Conservation (phyloP, 2,113 vertebrate species). For the Cynocephalus volans region DNA sequence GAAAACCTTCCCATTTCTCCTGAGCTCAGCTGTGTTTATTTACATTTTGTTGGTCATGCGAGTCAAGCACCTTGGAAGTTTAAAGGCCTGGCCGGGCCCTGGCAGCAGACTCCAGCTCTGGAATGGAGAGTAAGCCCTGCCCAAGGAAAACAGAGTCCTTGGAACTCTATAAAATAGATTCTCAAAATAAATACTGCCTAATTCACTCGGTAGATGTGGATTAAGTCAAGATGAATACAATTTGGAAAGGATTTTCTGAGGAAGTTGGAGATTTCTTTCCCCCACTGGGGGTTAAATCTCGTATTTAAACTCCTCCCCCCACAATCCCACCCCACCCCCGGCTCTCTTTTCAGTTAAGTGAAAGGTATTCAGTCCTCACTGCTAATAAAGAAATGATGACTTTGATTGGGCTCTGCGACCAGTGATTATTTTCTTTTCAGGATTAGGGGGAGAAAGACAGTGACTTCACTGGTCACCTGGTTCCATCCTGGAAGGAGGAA, state of each 20-base stretch:
- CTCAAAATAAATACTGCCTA: slow-evolving; percentile 92
- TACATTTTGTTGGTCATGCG: slow-evolving; percentile 90
- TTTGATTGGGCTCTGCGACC: slow-evolving; percentile 78
- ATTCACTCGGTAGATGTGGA: slow-evolving; percentile 91
- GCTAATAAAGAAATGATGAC: slow-evolving; percentile 84
- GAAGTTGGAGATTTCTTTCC: slow-evolving; percentile 91
- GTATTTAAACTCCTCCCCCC: slow-evolving; percentile 78
- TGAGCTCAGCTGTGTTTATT: slow-evolving; percentile 94
- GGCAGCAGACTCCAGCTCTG: slow-evolving; percentile 82
- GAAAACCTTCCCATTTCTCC: slow-evolving; percentile 91
- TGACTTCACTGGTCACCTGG: slow-evolving; percentile 72
- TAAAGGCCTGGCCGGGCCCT: slow-evolving; percentile 82
- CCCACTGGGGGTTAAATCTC: slow-evolving; percentile 89
- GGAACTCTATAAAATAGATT: slow-evolving; percentile 91
- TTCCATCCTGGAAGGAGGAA: slow-evolving; percentile 59
- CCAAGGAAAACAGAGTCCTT: slow-evolving; percentile 90
- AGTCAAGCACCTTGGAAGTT: slow-evolving; percentile 87
- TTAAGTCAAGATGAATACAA: slow-evolving; percentile 93
- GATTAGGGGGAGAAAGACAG: not conserved
- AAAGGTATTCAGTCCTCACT: slow-evolving; percentile 87
- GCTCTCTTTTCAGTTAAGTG: slow-evolving; percentile 82
- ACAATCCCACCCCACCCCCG: too few species aligned
- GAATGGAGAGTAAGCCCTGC: slow-evolving; percentile 84
- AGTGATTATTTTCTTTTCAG: slow-evolving; percentile 81
- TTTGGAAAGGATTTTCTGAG: slow-evolving; percentile 92